phyloP scores from a whole-genome alignment of 2,113 vertebrate genomes.

The Rhabdomys dilectus region DNA sequence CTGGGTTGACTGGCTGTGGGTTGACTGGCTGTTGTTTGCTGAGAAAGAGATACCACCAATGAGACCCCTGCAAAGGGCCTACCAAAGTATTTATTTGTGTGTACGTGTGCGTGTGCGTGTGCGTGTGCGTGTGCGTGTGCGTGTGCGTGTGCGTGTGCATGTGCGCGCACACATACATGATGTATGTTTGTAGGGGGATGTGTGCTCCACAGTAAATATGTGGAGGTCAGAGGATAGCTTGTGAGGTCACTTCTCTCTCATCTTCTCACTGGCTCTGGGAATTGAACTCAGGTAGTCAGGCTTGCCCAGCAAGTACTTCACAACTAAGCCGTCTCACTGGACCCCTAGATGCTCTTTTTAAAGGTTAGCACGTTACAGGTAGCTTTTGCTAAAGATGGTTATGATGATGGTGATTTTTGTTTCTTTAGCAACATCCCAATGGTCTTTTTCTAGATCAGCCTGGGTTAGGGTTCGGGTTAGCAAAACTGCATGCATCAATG shows the following conservation, averaged over 20 bases:
- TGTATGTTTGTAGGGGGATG: background rate
- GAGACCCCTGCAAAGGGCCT: no score
- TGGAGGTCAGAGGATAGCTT: background rate
- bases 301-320: background rate
- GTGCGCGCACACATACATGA: background rate
- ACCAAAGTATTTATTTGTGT: background rate
- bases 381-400: slow-evolving; percentile 1
- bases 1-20: background rate
- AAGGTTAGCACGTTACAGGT: background rate
- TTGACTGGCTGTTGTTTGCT: background rate
- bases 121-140: background rate
- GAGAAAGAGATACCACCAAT: background rate
- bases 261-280: background rate
- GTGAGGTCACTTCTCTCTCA: background rate
- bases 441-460: background rate
- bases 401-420: background rate
- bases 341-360: background rate
- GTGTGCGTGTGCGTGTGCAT: no score
- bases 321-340: background rate
- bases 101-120: background rate
- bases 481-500: background rate
- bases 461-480: no score
- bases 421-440: background rate
- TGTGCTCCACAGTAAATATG: background rate
- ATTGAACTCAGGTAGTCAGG: background rate